A percentile compares a stretch with the other conserved stretches of the same genome.
These are phyloP conservation scores for Autographa pulchrina DNA, from an alignment of 2,888 invertebrate genomes.

Conservation along the genomic window DNA sequence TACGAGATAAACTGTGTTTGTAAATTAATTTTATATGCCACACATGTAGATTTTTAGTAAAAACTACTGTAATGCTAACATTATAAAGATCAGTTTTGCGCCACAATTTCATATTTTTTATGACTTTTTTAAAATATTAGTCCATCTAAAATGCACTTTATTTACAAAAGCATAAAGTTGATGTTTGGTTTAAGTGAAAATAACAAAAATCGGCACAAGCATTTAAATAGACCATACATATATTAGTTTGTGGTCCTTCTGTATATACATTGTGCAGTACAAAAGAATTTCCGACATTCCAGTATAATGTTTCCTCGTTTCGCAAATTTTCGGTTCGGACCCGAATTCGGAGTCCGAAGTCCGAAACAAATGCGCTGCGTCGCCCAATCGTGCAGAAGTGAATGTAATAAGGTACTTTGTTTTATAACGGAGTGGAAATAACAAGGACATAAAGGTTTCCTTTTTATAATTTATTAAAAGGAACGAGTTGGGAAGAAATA, in stretches of 20 bases:
- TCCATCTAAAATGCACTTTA: too few species aligned
- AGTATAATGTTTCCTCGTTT: slow-evolving; percentile 54
- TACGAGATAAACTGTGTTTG: too few species aligned
- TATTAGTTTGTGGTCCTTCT: slow-evolving; percentile 14
- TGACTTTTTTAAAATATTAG: too few species aligned
- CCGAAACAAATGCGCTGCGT: slow-evolving; percentile 45
- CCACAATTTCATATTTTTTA: too few species aligned
- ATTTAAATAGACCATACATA: too few species aligned
- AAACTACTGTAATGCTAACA: too few species aligned
- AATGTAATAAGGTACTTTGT: slow-evolving; percentile 57
- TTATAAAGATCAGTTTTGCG: too few species aligned
- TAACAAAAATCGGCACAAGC: too few species aligned
- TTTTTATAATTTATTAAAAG: slow-evolving; percentile 11
- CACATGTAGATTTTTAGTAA: too few species aligned
- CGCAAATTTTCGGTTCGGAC: slow-evolving; percentile 41
- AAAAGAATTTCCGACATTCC: slow-evolving; percentile 39
- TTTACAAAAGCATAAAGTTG: too few species aligned
- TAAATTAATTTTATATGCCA: too few species aligned
- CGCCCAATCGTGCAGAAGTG: slow-evolving; percentile 56
- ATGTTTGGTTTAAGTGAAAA: too few species aligned
- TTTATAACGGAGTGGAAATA: slow-evolving; percentile 42
- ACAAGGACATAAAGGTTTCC: slow-evolving; percentile 13
- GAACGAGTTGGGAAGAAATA: background rate
- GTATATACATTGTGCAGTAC: slow-evolving; percentile 9
- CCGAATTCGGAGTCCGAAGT: slow-evolving; percentile 16